Base-by-base conservation (phyloP, 2,888 invertebrate species). In the Gerosis bhagava region DNA sequence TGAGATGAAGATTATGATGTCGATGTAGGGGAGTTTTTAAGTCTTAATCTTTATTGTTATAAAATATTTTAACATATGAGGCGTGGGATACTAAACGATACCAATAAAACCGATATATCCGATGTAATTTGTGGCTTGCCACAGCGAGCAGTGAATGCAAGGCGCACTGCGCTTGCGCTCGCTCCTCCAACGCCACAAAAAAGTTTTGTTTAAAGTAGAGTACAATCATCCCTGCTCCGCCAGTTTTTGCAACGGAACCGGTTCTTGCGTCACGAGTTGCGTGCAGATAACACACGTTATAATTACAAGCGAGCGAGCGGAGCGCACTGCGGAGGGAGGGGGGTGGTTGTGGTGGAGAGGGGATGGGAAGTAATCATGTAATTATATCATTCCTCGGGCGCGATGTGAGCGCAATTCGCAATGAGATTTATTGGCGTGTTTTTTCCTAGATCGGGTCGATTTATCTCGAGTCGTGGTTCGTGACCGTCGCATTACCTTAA, bases 381-480 rank as follows among this genome's bases (percentile, higher is more conserved):
- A 43, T 43, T 35, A 43, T 35, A 43, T 43, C 26, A 29, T 43
- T 43, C 29, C 25, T 15, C 21, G 44, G 22, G 15, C 35, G 42
- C 32, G 47, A 43, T 43, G 26, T 24, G 40, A 8, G 26, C 35
- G 42, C 37, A 51, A 43, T 44, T 47, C 31, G 44, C 48, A 22
- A 45, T 35, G 35, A 51, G 44, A 48, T 51, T 48, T 48, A 48
- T 51, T 35, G 37, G 17, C 8, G 26, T 13, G n/a, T 36, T 29
- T 40, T 41, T 44, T 44, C 35, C 34, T 28, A 48, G 29, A 43
- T 35, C 37, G 37, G 36, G 24, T 16, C 37, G 45, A 45, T 45
- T 29, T 37, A 37, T 45, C 45, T 45, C 37, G 37, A 32, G 46
- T 37, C 41, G 48, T 48, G 29, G 31, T n/a, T 37, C 45, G 45